Conservation (phyloP, 2,888 invertebrate species). For the Hydroisotoma schaefferi region DNA sequence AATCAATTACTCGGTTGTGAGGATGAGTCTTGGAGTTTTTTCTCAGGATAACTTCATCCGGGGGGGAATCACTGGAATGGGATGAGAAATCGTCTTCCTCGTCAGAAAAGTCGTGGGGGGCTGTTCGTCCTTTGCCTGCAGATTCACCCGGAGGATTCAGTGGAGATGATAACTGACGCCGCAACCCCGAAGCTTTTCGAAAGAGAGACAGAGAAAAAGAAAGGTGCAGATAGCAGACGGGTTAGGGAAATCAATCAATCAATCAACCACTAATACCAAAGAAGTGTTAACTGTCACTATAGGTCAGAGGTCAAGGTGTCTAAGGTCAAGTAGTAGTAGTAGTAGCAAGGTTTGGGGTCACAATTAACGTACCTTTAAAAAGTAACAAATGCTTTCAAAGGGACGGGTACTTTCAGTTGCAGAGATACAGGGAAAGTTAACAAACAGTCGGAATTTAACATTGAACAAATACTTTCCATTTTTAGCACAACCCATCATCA, state of each 20-base stretch:
- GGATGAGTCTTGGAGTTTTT: constrained; percentile 47
- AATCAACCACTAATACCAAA: too few relatives aligned
- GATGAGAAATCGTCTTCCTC: constrained; percentile 48
- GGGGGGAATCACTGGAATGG: constrained; percentile 48
- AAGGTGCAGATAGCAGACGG: constrained; percentile 22
- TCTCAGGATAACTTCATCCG: constrained; percentile 44
- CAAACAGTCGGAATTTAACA: too few relatives aligned
- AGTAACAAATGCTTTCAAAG: too few relatives aligned
- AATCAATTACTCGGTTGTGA: constrained; percentile 43
- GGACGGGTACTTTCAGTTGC: too few relatives aligned
- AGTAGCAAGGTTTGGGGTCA: too few relatives aligned
- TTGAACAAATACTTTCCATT: too few relatives aligned
- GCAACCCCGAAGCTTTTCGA: constrained; percentile 47
- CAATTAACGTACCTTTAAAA: too few relatives aligned
- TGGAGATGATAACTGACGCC: constrained; percentile 47
- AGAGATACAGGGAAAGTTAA: too few relatives aligned
- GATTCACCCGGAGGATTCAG: constrained; percentile 45
- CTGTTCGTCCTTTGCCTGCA: constrained; percentile 44
- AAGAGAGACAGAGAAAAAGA: constrained; percentile 37
- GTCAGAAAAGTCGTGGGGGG: constrained; percentile 42
- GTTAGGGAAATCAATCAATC: constrained; percentile 15
- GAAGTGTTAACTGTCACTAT: too few relatives aligned
- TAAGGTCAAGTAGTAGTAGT: too few relatives aligned
- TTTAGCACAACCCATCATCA: too few relatives aligned
- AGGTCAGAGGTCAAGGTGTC: too few relatives aligned